These are phyloP conservation scores for Pardalotus punctatus DNA, from an alignment of 2,113 vertebrate species.

Conservation along the genomic window DNA sequence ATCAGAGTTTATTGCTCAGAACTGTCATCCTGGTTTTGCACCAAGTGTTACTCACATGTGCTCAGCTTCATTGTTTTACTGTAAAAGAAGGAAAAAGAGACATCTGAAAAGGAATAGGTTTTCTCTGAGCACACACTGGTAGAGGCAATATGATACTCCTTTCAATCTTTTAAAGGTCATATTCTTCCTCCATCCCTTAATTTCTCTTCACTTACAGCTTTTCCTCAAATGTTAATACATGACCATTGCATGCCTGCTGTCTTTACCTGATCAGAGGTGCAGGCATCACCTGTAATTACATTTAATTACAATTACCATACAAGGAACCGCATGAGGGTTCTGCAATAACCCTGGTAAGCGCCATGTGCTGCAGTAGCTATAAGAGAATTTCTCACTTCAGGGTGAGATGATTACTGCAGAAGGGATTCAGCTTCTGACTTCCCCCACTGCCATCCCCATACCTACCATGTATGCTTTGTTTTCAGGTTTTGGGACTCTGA, in stretches of 20 bases:
- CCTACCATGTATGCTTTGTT: rapidly evolving
- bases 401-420: neutral
- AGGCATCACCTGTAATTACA: neutral
- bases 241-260: neutral
- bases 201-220: neutral
- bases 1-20: conserved; percentile 19
- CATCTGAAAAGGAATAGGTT: neutral
- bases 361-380: neutral
- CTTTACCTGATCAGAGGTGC: neutral
- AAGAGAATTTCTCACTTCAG: neutral
- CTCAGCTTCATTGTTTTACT: neutral
- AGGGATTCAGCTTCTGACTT: neutral
- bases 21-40: conserved; percentile 6
- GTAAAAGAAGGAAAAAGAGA: neutral
- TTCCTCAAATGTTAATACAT: neutral
- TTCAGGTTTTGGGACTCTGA: neutral
- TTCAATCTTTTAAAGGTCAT: neutral
- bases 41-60: neutral
- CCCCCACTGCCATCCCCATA: neutral
- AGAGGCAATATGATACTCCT: neutral
- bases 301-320: neutral
- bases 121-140: neutral
- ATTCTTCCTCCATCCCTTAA: neutral
- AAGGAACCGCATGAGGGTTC: neutral
- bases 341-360: neutral